Evolutionary conservation across 2,888 invertebrate genomes (phyloP).

Genomic region (Erebia ligea): DNA sequence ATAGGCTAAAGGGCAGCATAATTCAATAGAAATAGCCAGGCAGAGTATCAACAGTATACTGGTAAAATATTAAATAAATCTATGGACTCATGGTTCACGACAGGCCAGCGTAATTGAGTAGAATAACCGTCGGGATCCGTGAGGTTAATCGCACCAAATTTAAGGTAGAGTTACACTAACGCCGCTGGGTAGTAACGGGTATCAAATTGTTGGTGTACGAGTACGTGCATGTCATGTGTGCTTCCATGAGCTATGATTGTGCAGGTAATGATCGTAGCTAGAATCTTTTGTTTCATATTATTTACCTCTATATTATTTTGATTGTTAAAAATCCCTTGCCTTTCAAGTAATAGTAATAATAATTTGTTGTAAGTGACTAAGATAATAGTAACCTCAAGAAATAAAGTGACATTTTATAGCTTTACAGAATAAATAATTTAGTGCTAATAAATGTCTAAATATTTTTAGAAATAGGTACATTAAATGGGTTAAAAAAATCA

Average conservation of each 20-base stretch:
- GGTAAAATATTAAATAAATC: neutral
- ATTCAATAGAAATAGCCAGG: neutral
- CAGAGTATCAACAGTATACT: neutral
- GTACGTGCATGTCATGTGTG: conserved; percentile 7
- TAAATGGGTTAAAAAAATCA: too few species aligned
- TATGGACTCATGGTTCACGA: conserved; percentile 11
- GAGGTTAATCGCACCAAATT: conserved; percentile 26
- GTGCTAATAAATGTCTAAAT: too few species aligned
- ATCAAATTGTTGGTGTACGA: conserved; percentile 22
- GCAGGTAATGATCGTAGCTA: conserved; percentile 10
- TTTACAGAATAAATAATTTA: too few species aligned
- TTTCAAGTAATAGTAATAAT: neutral
- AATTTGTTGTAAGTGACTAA: neutral
- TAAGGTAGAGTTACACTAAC: conserved; percentile 17
- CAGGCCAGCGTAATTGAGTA: conserved; percentile 25
- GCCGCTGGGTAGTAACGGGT: conserved; percentile 27
- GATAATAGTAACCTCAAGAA: neutral
- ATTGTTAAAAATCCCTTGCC: neutral
- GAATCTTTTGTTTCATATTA: neutral
- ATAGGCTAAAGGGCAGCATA: conserved; percentile 1
- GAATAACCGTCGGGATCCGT: conserved; percentile 19
- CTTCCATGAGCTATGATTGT: conserved; percentile 11
- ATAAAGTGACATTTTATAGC: neutral
- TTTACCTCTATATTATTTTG: neutral
- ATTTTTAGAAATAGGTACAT: too few species aligned